Percentiles rank a stretch among this genome's conserved stretches.
These are phyloP conservation scores for Phenganax stokvisi DNA, from an alignment of 92 coral and sea anemone genomes.

Conservation along the genomic window DNA sequence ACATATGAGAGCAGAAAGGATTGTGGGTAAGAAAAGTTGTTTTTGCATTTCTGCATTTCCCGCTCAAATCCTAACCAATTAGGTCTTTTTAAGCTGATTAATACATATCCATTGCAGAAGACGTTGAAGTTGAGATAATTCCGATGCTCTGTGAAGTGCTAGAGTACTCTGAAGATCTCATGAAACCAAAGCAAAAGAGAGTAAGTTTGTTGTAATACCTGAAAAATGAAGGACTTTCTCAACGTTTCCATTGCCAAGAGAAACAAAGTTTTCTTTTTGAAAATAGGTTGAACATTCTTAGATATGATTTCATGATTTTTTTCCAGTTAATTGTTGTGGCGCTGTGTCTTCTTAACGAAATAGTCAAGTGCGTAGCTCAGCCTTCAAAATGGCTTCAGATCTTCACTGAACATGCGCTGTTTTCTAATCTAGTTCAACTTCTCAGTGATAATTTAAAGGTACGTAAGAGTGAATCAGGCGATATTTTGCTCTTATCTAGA, in stretches of 20 bases:
- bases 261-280: too few species aligned
- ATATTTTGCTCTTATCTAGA: too few species aligned
- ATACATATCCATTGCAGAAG: conserved; percentile 1
- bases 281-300: not conserved
- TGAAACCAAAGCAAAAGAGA: conserved; percentile 18
- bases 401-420: conserved; percentile 93
- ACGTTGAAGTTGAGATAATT: conserved; percentile 32
- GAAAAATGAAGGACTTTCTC: too few species aligned
- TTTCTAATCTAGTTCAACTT: conserved; percentile 77
- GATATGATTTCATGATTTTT: not conserved
- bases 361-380: conserved; percentile 71
- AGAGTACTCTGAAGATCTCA: conserved; percentile 64
- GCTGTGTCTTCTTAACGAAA: conserved; percentile 86
- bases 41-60: not conserved
- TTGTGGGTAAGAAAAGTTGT: conserved; percentile 54
- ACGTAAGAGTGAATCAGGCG: conserved; percentile 46
- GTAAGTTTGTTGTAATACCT: not conserved
- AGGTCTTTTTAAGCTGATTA: too few species aligned
- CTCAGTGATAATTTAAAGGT: conserved; percentile 85
- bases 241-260: too few species aligned
- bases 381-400: conserved; percentile 98
- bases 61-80: too few species aligned
- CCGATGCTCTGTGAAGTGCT: conserved; percentile 89
- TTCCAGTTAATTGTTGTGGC: conserved; percentile 74
- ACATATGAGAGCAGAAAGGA: conserved; percentile 59